These are phyloP conservation scores for Hirudo medicinalis DNA, from an alignment of 1,140 invertebrate species.

Conservation along the genomic window DNA sequence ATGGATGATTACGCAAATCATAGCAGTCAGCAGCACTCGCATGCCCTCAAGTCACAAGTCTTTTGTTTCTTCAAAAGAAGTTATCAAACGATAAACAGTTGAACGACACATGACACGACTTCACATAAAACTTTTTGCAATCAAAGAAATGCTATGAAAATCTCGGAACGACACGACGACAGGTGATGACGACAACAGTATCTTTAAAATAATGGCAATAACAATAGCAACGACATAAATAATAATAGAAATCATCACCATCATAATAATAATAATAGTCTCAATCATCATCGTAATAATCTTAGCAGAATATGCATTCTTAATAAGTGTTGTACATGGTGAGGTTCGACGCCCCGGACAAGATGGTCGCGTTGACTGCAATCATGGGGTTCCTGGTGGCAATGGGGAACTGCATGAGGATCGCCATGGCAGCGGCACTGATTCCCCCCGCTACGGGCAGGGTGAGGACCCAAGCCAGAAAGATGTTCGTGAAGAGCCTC, in stretches of 20 bases:
- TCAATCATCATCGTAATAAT: neutral
- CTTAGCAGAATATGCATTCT: neutral
- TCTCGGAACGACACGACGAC: too few relatives aligned
- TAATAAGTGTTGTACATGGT: neutral
- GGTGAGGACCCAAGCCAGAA: constrained; percentile 89
- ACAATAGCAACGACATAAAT: neutral
- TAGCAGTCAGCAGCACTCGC: neutral
- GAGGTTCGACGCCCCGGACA: neutral
- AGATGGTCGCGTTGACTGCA: neutral
- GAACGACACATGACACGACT: neutral
- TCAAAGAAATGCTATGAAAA: neutral
- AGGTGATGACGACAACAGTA: too few relatives aligned
- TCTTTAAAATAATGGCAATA: too few relatives aligned
- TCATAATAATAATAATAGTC: neutral
- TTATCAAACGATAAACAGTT: neutral
- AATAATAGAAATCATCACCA: neutral
- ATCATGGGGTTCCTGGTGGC: neutral
- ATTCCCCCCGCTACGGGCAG: constrained; percentile 74
- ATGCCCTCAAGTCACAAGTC: neutral
- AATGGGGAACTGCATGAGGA: neutral
- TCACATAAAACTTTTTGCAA: neutral
- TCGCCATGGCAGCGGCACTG: constrained; percentile 64
- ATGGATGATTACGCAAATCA: constrained; percentile 4
- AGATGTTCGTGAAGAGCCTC: constrained; percentile 78
- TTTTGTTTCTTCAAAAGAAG: too few relatives aligned